phyloP scores from a whole-genome alignment of 2,113 vertebrate species.

The Thoracochromis brauschi region DNA sequence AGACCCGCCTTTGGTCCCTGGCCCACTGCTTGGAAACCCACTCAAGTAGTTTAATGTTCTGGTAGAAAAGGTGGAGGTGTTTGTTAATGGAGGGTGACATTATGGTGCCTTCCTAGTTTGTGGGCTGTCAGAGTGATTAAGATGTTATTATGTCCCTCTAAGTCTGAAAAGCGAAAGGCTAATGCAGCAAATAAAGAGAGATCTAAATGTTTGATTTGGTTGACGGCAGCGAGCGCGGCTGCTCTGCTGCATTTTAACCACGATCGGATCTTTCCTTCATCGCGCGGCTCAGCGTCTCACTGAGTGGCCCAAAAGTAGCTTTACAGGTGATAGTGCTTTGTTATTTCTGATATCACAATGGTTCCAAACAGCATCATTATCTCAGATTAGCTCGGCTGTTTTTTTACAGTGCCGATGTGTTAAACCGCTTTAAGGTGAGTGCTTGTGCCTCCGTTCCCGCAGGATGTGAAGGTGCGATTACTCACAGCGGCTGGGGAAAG shows the following conservation, averaged over 20 bases:
- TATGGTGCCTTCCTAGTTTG: not conserved
- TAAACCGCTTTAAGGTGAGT: not conserved
- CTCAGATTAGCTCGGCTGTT: not conserved
- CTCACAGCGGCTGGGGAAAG: conserved; percentile 7
- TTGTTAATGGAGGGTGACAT: not conserved
- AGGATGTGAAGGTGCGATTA: conserved; percentile 27
- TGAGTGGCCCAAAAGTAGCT: not conserved
- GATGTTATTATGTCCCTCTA: not conserved
- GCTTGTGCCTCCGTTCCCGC: not conserved
- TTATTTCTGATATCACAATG: not conserved
- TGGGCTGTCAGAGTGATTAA: conserved; percentile 4
- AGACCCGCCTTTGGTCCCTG: not conserved
- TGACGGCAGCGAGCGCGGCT: not conserved
- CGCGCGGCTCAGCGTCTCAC: rapidly evolving
- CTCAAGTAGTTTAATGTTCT: not conserved
- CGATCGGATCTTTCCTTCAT: rapidly evolving
- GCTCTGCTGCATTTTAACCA: not conserved
- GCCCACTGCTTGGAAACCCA: not conserved
- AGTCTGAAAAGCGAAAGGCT: not conserved
- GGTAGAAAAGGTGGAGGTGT: not conserved
- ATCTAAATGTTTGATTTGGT: not conserved
- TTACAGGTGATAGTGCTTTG: not conserved
- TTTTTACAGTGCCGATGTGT: not conserved
- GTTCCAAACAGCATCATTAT: not conserved
- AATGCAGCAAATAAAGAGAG: not conserved